Evolutionary conservation across 2,797 vertebrate genomes (phyloP).

Genomic region (Cuculus canorus): DNA sequence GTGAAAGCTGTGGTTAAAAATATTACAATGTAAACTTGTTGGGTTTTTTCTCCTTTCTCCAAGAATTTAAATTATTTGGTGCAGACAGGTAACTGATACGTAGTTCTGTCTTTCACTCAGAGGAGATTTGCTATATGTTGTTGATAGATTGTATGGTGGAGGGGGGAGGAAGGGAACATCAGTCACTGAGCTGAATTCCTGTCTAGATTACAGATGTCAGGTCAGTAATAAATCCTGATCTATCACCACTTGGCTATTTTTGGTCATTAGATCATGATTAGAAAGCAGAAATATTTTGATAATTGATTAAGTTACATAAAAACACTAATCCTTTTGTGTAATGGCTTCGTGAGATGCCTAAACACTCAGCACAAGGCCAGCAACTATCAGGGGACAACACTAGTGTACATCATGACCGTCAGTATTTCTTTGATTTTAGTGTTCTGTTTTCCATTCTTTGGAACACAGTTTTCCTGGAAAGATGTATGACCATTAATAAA

Average conservation of each 20-base stretch:
- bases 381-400: background rate
- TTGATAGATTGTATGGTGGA: background rate
- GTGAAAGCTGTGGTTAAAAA: background rate
- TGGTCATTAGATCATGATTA: background rate
- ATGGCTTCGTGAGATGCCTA: background rate
- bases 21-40: background rate
- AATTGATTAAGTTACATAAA: slow-evolving; percentile 11
- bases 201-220: background rate
- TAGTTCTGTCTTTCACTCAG: slow-evolving; percentile 6
- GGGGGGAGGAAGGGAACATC: background rate
- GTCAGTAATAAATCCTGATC: slow-evolving; percentile 24
- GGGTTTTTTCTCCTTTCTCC: background rate
- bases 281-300: slow-evolving; percentile 8
- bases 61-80: background rate
- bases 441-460: background rate
- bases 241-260: background rate
- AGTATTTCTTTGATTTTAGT: background rate
- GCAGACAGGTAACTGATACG: background rate
- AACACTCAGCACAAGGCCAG: background rate
- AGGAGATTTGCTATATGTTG: background rate
- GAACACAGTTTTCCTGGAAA: background rate
- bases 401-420: background rate
- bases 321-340: background rate
- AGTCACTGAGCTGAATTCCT: background rate
- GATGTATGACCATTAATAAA: background rate